A percentile compares a stretch with the other conserved stretches of the same genome.
Conservation (phyloP, 2,888 invertebrate genomes). For the Schizaphis graminum region DNA sequence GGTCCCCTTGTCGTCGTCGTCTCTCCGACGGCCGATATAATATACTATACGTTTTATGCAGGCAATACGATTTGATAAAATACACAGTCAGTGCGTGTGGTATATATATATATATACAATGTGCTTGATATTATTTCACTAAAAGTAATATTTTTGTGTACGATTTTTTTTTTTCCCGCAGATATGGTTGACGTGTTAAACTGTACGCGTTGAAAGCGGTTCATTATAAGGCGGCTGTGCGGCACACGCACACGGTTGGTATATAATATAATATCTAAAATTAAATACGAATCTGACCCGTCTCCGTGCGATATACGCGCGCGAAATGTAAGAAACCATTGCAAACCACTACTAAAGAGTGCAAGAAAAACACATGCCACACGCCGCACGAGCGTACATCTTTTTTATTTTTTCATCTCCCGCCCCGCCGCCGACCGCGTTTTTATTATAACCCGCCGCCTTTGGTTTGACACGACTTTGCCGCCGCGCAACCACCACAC, state of each 20-base stretch:
- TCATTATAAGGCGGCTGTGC: slow-evolving; percentile 42
- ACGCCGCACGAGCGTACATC: not conserved
- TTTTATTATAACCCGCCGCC: slow-evolving; percentile 4
- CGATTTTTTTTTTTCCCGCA: slow-evolving; percentile 35
- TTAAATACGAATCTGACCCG: slow-evolving; percentile 61
- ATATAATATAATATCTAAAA: slow-evolving; percentile 49
- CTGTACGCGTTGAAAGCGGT: slow-evolving; percentile 56
- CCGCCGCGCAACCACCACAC: not conserved
- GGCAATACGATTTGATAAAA: not conserved
- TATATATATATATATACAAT: too few relatives aligned
- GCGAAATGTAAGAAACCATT: slow-evolving; percentile 29
- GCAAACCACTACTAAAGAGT: slow-evolving; percentile 31
- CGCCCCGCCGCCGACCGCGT: not conserved
- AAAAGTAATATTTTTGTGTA: slow-evolving; percentile 2
- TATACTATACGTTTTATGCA: not conserved
- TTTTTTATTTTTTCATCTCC: slow-evolving; percentile 10
- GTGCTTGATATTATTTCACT: not conserved
- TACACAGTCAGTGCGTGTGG: not conserved
- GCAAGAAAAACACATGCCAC: slow-evolving; percentile 3
- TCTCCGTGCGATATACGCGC: not conserved
- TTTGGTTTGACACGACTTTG: not conserved
- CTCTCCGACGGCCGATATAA: not conserved
- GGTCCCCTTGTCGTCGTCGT: not conserved
- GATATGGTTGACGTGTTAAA: slow-evolving; percentile 55
- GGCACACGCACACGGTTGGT: not conserved